phyloP scores from a whole-genome alignment of 2,888 invertebrate species.

The Norana najaformis region DNA sequence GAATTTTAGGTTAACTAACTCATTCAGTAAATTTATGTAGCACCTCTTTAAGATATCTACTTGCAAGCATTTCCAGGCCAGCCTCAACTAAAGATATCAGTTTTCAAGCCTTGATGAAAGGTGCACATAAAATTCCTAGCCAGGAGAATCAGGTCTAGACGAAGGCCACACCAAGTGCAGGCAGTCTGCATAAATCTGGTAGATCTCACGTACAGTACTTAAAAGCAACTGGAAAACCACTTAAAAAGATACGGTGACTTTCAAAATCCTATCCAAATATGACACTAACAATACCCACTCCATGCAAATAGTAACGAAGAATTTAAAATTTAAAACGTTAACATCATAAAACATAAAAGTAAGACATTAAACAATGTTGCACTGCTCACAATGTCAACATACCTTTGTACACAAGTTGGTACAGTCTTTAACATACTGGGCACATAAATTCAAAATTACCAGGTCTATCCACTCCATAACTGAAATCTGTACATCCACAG shows the following conservation, averaged over 20 bases:
- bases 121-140: not conserved
- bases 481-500: not conserved
- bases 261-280: not conserved
- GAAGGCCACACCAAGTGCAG: not conserved
- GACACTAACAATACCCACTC: not conserved
- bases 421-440: not conserved
- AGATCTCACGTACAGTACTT: not conserved
- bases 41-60: not conserved
- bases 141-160: not conserved
- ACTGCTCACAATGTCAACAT: not conserved
- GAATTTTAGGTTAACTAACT: not conserved
- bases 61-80: not conserved
- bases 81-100: not conserved
- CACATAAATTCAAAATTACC: not conserved
- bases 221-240: not conserved
- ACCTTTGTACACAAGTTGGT: not conserved
- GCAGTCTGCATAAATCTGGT: not conserved
- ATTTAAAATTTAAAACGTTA: not conserved
- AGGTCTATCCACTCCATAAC: not conserved
- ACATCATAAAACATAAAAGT: not conserved
- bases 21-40: not conserved
- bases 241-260: not conserved
- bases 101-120: not conserved
- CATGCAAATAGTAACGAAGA: not conserved
- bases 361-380: not conserved